Conservation (phyloP, 2,888 invertebrate species). For the Gisinianus flammeolus region DNA sequence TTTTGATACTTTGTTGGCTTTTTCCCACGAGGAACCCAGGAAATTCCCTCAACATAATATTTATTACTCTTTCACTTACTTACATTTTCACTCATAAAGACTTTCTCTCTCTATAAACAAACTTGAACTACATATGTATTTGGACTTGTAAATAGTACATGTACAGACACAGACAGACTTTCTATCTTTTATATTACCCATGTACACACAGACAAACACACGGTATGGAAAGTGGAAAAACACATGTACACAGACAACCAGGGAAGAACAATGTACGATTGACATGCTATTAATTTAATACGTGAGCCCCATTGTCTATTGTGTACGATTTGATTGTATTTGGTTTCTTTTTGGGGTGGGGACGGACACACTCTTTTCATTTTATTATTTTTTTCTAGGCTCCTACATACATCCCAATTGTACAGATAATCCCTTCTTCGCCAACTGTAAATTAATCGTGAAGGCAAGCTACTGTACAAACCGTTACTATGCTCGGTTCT, state of each 20-base stretch:
- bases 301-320: conserved; percentile 6
- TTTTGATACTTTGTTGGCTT: no score
- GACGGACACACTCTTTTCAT: not conserved
- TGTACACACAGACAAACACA: not conserved
- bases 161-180: not conserved
- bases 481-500: conserved; percentile 78
- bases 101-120: not conserved
- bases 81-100: not conserved
- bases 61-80: not conserved
- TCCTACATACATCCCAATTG: conserved; percentile 79
- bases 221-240: not conserved
- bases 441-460: conserved; percentile 88
- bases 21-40: no score
- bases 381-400: conserved; percentile 66
- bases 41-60: no score
- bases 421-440: conserved; percentile 84
- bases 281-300: conserved; percentile 18
- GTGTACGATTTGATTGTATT: not conserved
- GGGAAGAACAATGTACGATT: not conserved
- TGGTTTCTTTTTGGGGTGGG: not conserved
- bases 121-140: not conserved
- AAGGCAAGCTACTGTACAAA: conserved; percentile 83
- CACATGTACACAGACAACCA: conserved; percentile 4
- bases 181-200: not conserved
- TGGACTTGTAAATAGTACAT: no score